Evolutionary conservation across 2,113 vertebrate genomes (phyloP), one percentile per base, ranked within the genome.

Genomic region (Phoenicopterus ruber): DNA sequence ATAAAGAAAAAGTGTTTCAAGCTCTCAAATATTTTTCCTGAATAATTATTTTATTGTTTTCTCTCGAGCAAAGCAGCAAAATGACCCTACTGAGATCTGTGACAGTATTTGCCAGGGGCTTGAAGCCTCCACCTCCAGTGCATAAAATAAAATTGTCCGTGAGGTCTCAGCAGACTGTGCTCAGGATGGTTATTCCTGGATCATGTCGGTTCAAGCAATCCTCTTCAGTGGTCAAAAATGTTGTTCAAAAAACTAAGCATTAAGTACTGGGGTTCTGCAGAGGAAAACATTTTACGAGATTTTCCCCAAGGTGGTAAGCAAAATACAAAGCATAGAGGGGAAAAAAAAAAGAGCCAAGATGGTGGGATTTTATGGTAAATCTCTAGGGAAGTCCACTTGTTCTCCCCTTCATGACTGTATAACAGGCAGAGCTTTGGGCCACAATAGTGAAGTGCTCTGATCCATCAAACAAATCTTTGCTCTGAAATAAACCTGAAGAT

Each of bases 21-120:
- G 70, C 90, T 94, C 83, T 82, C 79, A 85, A 87, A 90, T 84
- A 96, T 90, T 97, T 96, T 93, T 93, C 69, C 91, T 71, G 82
- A 84, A 97, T 95, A 95, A 91, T 97, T 84, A 96, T 95, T 96
- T 93, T 83, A 90, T 86, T 88, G 79, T 90, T 54, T 88, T 40
- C 50, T 93, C 78, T 90, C 11, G 4, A 92, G 82, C n/a, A 94
- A 82, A 82, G 94, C 40, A 28, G 82, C 50, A 84, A 93, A 94
- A 96, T 93, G 63, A 82, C 38, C 49, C 47, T 50, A 73, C 28
- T 50, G 57, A 95, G 28, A 59, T 70, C 54, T 70, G 19, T 63
- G 81, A 58, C 42, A 85, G 54, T 20, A 58, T 76, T 95, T 93
- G 65, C 65, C 54, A 76, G 63, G 25, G 55, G 9, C 74, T 62